phyloP scores from a whole-genome alignment of 2,797 vertebrate species.

The Halcyon leucocephala region DNA sequence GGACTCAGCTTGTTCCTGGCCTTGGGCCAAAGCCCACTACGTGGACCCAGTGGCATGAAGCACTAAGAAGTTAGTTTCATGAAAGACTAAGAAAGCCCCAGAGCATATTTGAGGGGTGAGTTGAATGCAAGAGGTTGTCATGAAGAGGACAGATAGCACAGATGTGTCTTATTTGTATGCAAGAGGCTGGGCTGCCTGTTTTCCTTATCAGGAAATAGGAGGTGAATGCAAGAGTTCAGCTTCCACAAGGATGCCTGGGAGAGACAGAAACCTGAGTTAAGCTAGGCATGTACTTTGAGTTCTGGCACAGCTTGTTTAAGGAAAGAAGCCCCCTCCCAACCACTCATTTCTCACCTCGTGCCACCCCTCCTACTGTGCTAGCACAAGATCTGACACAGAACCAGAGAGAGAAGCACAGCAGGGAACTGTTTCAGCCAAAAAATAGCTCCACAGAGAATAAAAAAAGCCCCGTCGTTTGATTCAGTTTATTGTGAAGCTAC shows the following conservation, averaged over 20 bases:
- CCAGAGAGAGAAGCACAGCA: not conserved
- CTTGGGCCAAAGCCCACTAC: not conserved
- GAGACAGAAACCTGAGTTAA: not conserved
- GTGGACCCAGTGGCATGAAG: not conserved
- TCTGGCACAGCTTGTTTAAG: not conserved
- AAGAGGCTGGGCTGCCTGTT: slow-evolving; percentile 14
- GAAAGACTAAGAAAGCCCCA: slow-evolving; percentile 37
- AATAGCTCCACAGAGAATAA: not conserved
- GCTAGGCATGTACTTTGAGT: accelerated
- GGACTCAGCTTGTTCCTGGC: slow-evolving; percentile 16
- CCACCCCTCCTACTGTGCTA: slow-evolving; percentile 13
- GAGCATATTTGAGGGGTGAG: slow-evolving; percentile 49
- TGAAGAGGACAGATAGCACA: slow-evolving; percentile 27
- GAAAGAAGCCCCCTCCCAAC: not conserved
- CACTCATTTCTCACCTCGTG: not conserved
- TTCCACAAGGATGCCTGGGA: not conserved
- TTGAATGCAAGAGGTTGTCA: not conserved
- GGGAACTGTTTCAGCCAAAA: slow-evolving; percentile 23
- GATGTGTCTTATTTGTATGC: not conserved
- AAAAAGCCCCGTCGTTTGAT: not conserved
- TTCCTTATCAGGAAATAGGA: slow-evolving; percentile 47
- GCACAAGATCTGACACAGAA: not conserved
- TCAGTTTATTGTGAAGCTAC: not conserved
- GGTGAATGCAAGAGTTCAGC: not conserved
- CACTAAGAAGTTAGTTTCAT: not conserved